A percentile compares a stretch with the other conserved stretches of the same genome.
Evolutionary conservation across 1,140 invertebrate species (phyloP).

Genomic region (silkworm (Bombyx mori)): ASM3026992v2 NC_085117.1:20721001-20721500

Average conservation of each 20-base stretch:
- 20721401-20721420: too few relatives aligned
- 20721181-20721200: slow-evolving; percentile 35
- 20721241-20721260: slow-evolving; percentile 52
- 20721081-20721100: too few relatives aligned
- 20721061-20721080: too few relatives aligned
- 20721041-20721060: too few relatives aligned
- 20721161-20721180: slow-evolving; percentile 25
- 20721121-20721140: slow-evolving; percentile 1
- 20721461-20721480: too few relatives aligned
- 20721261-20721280: slow-evolving; percentile 46
- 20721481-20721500: too few relatives aligned
- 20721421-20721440: not conserved
- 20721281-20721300: slow-evolving; percentile 30
- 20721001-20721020: too few relatives aligned
- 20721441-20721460: not conserved
- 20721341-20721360: slow-evolving; percentile 34
- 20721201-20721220: slow-evolving; percentile 50
- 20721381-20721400: not conserved
- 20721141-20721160: slow-evolving; percentile 4
- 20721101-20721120: not conserved
- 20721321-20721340: slow-evolving; percentile 42
- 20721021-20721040: too few relatives aligned
- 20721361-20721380: slow-evolving; percentile 13
- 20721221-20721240: slow-evolving; percentile 38
- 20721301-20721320: slow-evolving; percentile 38